phyloP scores from a whole-genome alignment of 2,888 invertebrate genomes.

The Polymixis lichenea region DNA sequence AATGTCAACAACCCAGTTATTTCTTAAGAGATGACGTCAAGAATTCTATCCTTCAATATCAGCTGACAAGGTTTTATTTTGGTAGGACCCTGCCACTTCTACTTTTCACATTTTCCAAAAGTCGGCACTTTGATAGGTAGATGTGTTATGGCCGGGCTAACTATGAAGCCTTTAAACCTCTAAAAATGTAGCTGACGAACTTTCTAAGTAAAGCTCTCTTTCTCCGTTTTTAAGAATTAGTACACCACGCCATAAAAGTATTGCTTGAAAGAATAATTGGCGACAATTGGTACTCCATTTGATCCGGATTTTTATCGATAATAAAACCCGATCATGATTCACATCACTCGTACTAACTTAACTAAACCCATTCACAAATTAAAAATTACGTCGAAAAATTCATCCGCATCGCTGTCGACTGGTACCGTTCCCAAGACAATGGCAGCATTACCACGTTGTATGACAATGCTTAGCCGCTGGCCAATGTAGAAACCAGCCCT shows the following conservation, averaged over 20 bases:
- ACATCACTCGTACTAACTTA: constrained; percentile 88
- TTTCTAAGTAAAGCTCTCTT: not conserved
- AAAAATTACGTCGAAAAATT: no score
- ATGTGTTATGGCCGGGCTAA: not conserved
- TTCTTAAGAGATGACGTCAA: constrained; percentile 16
- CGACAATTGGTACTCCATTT: constrained; percentile 84
- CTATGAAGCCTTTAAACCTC: not conserved
- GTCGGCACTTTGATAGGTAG: not conserved
- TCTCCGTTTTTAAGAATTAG: not conserved
- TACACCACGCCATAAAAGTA: no score
- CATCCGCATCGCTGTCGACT: no score
- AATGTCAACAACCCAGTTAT: constrained; percentile 38
- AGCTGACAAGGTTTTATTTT: not conserved
- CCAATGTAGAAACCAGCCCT: no score
- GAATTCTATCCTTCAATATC: constrained; percentile 6
- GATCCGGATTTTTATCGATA: constrained; percentile 90
- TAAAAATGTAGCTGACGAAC: not conserved
- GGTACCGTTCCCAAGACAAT: no score
- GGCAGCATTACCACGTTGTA: no score
- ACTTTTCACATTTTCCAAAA: not conserved
- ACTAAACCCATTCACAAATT: no score
- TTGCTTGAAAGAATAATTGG: not conserved
- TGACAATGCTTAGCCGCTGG: no score
- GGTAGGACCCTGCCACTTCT: not conserved
- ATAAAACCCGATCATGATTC: constrained; percentile 86